Base-by-base conservation (phyloP, 2,113 vertebrate species). In the Antechinus stuartii region DNA sequence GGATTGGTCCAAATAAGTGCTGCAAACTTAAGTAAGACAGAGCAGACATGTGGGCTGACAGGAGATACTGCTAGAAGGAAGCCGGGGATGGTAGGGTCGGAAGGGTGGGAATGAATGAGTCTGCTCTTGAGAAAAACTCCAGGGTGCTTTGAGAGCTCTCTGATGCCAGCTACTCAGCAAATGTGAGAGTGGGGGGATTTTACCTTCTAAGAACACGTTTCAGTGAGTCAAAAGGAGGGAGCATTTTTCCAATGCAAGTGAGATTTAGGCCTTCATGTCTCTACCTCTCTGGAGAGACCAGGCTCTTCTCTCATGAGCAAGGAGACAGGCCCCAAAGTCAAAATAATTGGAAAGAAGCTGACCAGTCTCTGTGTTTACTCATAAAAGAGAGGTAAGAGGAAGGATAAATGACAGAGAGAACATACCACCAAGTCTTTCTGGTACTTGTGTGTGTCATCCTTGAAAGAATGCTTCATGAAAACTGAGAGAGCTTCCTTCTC, bases 381-480 rank as follows among this genome's bases (percentile, higher is more conserved):
- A 22, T 16, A 50, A 94, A 94, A 30, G 27, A 30, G 5, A 49
- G 47, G 47, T 47, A 47, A 53, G 25, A 89, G 89, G 42, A 84
- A 56, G 89, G 14, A 35, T 30, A n/a, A 61, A 90, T 25, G 2
- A 8, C 42, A 53, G 57, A 54, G 30, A 89, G 4, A 46, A 0
- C 1, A 52, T 97, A 98, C 98, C 97, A 42, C 0, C 1, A 98
- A 55, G 9, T 92, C 27, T 11, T 42, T 92, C 93, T 98, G 97
- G 54, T 96, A 97, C 0, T 90, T 42, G 10, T 27, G 89, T 0
- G 94, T 50, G 0, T 97, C 92, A 24, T 98, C 98, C 54, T 96
- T 98, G 96, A 99, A 98, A 47, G 97, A 98, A 0, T 24, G 8
- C 3, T 96, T 91, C 97, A 98, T 95, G 94, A 98, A 98, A 26